Base-by-base conservation (phyloP, 2,113 vertebrate genomes). In the Neodontobutis hainanensis region DNA sequence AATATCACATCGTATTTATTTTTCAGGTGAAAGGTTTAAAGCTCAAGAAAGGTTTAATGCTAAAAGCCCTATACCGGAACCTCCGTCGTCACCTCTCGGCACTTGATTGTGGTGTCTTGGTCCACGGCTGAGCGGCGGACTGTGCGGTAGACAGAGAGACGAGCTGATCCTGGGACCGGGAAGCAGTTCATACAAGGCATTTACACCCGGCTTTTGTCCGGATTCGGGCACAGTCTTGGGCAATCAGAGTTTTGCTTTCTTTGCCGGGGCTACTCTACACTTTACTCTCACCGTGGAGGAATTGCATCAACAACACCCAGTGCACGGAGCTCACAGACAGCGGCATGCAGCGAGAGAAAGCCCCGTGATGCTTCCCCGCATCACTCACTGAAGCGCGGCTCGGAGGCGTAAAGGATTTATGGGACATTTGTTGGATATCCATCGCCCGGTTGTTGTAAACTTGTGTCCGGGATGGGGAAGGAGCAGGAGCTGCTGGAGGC, bases 401-500 rank as follows among this genome's bases (percentile, higher is more conserved):
- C 35, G 51, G 62, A 64, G 75, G 68, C 44, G 51, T 56, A 27
- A 45, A 47, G 67, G 43, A 53, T 80, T 5, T 83, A 85, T 84
- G 88, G 85, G 76, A 87, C 45, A 88, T 80, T 38, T 62, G 51
- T 79, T 70, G 80, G 87, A 71, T 85, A 72, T 62, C 34, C 15
- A 64, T 70, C 74, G 9, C 56, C 66, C 68, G 65, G 74, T 74
- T 78, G 81, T 71, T 83, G 68, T 56, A 73, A 90, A 90, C 86
- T 91, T 89, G 86, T 79, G 81, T 87, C 87, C 85, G 90, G 91
- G 91, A 98, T 99, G 97, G 96, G 97, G 62, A 98, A 97, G 90
- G 97, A 99, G 88, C 96, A 97, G 91, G 97, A 99, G 88, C 95
- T 99, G 81, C 93, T 99, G 91, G 97, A 99, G 88, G 96, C 96